Evolutionary conservation across 2,888 invertebrate species (phyloP), one percentile per base, ranked within the genome.

Genomic region (Drosophila pegasa): DNA sequence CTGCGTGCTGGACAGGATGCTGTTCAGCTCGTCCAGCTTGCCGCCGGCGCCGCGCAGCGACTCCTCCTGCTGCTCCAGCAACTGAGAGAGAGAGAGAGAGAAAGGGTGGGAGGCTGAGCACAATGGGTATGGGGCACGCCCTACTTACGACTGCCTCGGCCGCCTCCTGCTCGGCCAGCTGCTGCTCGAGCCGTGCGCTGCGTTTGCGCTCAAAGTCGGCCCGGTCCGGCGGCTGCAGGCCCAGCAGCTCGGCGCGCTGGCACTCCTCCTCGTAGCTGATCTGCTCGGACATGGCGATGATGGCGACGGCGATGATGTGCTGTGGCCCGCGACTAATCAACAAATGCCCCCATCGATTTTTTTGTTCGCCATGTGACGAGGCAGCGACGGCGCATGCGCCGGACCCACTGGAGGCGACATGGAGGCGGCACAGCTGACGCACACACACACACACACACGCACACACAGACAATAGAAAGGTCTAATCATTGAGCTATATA

Each of bases 11-110:
- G 94, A 94, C 54, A 98, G 92, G 78, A 97, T 96, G 41, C 94
- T 95, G 89, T 96, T 97, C 40, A 98, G 93, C 89, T 97, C 96
- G 58, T 96, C 95, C 31, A 98, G 93, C 65, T 97, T 97, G 51
- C 95, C 95, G 45, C 94, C 94, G 0, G 95, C 93, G 67, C 94
- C 94, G 75, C 94, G 93, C 47, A 95, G 88, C 69, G 93, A 92
- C 87, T 96, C 96, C 50, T 94, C 93, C 86, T 95, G 94, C 47
- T 92, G 90, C 56, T 95, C 94, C 27, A 96, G 89, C 77, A 96
- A 94, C 94, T 97, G n/a, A n/a, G n/a, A n/a, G n/a, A n/a, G n/a
- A n/a, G n/a, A n/a, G n/a, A n/a, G n/a, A n/a, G n/a, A n/a, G n/a
- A n/a, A n/a, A n/a, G n/a, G n/a, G n/a, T n/a, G n/a, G n/a, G n/a